Base-by-base conservation (phyloP, 2,797 vertebrate species). In the Gambelia wislizenii region DNA sequence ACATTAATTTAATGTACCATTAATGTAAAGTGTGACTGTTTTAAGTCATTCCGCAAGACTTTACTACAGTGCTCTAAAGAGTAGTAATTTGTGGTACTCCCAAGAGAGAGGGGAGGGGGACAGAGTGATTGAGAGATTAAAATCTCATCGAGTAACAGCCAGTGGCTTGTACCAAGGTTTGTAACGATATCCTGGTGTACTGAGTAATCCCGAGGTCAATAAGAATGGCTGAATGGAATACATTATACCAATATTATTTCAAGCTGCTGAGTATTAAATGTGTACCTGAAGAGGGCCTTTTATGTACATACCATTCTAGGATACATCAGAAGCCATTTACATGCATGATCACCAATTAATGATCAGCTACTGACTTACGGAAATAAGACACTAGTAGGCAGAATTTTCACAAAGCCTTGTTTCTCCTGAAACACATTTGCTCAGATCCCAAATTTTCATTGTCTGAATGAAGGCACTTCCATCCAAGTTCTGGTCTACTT, bases 1-100 rank as follows among this genome's bases (percentile, higher is more conserved):
- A 84, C 70, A 54, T 83, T 93, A 94, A 93, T 94, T 94, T 92
- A 91, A 93, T 84, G 42, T 49, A 87, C 12, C 54, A 87, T 89
- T 94, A 42, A 90, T 94, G 85, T 86, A 92, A 78, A 92, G 22
- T 84, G 13, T 87, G 93, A 81, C 70, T 39, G 2, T 77, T 52
- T 91, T 70, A 92, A 89, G n/a, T 90, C 0, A 27, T 82, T 83
- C 91, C 84, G 76, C 87, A 90, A 83, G 88, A 44, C 3, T 59
- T 42, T 36, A 83, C 8, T 87, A 33, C 70, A 84, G 27, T 90
- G 30, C 30, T 90, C 36, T 91, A 84, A 93, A 94, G 89, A 88
- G 87, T 87, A 80, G 87, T 95, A 88, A 49, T 49, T 82, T 49
- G 14, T 89, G 36, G 82, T 59, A 52, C 13, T 88, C 80, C 91